Evolutionary conservation across 2,888 invertebrate genomes (phyloP), one percentile per base, ranked within the genome.

Genomic region (Helobdella robusta): DNA sequence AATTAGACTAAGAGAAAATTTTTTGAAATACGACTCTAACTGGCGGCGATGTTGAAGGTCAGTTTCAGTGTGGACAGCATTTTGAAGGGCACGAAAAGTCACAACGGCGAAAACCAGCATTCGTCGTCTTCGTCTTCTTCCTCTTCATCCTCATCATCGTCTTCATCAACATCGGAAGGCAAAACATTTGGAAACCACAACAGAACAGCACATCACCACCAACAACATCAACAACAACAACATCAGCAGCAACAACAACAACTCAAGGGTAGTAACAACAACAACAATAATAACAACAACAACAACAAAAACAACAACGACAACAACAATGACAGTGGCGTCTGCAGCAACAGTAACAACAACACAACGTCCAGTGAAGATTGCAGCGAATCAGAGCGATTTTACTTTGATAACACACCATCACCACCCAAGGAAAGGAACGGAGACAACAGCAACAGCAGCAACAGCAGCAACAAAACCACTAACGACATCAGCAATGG

Each of bases 51-150:
- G 36, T 35, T 36, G 28, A 59, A 35, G 32, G 59, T 59, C 34
- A 59, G 36, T 11, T 59, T 59, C 59, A 59, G 59, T 25, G 59
- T 59, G 2, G 59, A 59, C 59, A 59, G 59, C 59, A 59, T 59
- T 2, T 25, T 59, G 32, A 56, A 28, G 4, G 56, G 56, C 20
- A 56, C 20, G 30, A 56, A n/a, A n/a, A 32, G 32, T 5, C 56
- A n/a, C n/a, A 56, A 56, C n/a, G 56, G 30, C 1, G n/a, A 30
- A 3, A 30, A 28, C 25, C 30, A 56, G 4, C 30, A 56, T 11
- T 28, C 30, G n/a, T 56, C 56, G 1, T 30, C 25, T 1, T 56
- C 56, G 2, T 56, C 56, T 1, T 56, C 56, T n/a, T 56, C 56
- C 11, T 56, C 56, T 30, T 32, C 28, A 18, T 56, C 56, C 56